Base-by-base conservation (phyloP, 2,888 invertebrate species). In the Scaptomyza tumidula region DNA sequence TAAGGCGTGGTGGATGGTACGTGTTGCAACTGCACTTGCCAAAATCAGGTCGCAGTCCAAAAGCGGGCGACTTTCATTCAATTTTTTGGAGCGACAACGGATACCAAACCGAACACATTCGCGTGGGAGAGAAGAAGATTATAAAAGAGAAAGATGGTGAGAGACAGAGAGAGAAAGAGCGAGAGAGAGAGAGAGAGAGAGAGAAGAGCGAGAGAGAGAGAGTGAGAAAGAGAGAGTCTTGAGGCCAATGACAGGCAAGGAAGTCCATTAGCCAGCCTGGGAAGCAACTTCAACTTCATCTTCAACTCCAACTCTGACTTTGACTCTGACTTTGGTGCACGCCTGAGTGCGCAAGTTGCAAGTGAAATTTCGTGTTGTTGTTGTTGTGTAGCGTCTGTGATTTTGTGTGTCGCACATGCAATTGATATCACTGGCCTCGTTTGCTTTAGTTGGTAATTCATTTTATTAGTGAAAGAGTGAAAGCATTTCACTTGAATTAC, bases 331-430 rank as follows among this genome's bases (percentile, higher is more conserved):
- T n/a, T 49, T 53, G 50, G 44, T 10, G 45, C 60, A 68, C 58
- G 72, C 68, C 71, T 63, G 57, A 70, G 59, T 77, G 83, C 72
- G 62, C 85, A 60, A 49, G 71, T 57, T 77, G 62, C 82, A 77
- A 84, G 89, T 85, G 83, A 89, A 89, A 89, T 81, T 81, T 84
- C 60, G 54, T 62, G 31, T 10, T 24, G 48, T 19, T 19, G 19
- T 11, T 48, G 74, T 13, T 59, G 50, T 53, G 53, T 45, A 62
- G 70, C 59, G 70, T 64, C 68, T 78, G 84, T 86, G 81, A 78
- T 83, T 86, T 89, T 75, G 81, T 86, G 72, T 86, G 86, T 89
- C 88, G 88, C 87, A 86, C 87, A 86, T 87, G 90, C 89, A 87
- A 85, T 75, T 87, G 86, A 88, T 87, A 88, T 88, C 70, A 62